Base-by-base conservation (phyloP, 2,113 vertebrate species). In the Sander vitreus region DNA sequence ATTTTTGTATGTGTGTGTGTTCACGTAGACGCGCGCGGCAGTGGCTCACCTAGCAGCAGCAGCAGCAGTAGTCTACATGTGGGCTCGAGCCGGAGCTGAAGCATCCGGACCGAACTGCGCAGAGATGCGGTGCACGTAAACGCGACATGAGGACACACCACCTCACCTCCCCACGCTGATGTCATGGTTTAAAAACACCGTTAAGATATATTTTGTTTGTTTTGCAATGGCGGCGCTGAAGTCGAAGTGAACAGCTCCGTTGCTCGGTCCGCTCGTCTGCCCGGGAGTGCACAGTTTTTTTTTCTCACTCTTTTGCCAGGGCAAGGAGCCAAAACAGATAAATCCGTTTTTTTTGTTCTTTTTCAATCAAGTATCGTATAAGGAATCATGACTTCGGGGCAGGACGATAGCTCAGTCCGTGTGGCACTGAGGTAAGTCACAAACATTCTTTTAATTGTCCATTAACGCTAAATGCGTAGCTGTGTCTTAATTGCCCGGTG, bases 401-500 rank as follows among this genome's bases (percentile, higher is more conserved):
- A 96, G 92, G 97, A 98, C 84, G 97, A 98, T 85, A 98, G 97
- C 94, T 95, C 97, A 1, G 97, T 98, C 84, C 96, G 97, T 10
- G 97, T 99, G 85, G 97, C 97, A 21, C 95, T 98, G 94, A 97
- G 97, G 97, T 98, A 92, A 95, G 92, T 78, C 60, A 10, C 59
- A 19, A 5, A 11, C 16, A 12, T 5, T 50, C 9, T 12, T 19
- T 50, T 39, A 5, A 30, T n/a, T 65, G 3, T 25, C 18, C 43
- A 39, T 50, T 1, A 55, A 8, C 45, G 5, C 6, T 21, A 67
- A 75, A 72, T 80, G 76, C 78, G 85, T 73, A 71, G 82, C 43
- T 69, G 50, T 50, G 43, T 16, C 30, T 71, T 65, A 66, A 76
- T 84, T 64, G 43, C n/a, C 76, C 68, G 39, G 70, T 30, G 77